phyloP scores from a whole-genome alignment of 2,113 vertebrate species.

The Oenanthe oenanthe region DNA sequence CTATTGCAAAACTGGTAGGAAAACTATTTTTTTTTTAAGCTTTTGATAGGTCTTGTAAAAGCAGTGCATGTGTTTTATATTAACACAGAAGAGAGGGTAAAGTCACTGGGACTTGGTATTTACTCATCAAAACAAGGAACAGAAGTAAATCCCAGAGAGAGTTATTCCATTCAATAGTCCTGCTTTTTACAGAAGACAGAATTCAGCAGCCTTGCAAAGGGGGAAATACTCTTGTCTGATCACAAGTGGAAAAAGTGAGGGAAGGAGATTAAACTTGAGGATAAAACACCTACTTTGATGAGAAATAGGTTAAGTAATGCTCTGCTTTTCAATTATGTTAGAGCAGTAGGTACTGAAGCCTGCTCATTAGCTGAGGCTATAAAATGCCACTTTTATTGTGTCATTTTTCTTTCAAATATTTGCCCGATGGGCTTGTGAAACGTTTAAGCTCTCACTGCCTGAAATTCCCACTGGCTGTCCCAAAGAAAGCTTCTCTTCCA shows the following conservation, averaged over 20 bases:
- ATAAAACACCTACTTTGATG: slow-evolving; percentile 1
- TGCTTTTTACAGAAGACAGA: neutral
- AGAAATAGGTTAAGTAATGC: slow-evolving; percentile 13
- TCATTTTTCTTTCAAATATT: slow-evolving; percentile 46
- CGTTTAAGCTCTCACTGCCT: neutral
- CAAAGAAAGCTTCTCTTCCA: neutral
- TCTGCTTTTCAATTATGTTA: slow-evolving; percentile 23
- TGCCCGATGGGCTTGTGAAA: slow-evolving; percentile 11
- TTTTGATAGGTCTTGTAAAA: neutral
- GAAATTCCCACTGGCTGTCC: neutral
- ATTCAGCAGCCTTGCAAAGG: neutral
- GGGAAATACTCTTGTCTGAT: neutral
- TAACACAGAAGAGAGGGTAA: neutral
- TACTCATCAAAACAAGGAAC: neutral
- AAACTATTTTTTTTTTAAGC: neutral
- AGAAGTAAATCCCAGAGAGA: neutral
- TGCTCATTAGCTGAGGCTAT: slow-evolving; percentile 22
- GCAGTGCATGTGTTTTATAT: neutral
- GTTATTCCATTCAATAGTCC: neutral
- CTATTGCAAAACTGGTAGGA: neutral
- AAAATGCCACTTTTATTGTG: slow-evolving; percentile 50
- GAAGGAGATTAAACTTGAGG: slow-evolving; percentile 21
- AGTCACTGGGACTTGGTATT: neutral
- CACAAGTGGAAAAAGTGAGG: neutral
- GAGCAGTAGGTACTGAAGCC: slow-evolving; percentile 12